Evolutionary conservation across 2,113 vertebrate species (phyloP), one percentile per base, ranked within the genome.

Genomic region (Bostrychus sinensis): DNA sequence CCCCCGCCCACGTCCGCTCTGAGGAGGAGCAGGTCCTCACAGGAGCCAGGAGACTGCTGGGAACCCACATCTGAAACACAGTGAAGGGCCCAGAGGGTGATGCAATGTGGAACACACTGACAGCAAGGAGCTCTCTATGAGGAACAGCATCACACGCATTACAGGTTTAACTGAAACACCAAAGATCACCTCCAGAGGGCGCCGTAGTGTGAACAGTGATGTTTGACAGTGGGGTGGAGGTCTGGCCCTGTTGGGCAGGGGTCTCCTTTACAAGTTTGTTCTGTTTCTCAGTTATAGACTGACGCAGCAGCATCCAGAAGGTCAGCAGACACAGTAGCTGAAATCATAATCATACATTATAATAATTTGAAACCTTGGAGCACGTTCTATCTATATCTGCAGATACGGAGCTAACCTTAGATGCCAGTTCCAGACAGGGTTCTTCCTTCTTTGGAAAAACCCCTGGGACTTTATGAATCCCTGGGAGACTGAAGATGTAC

Each of bases 271-370:
- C 11, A 13, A 5, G 57, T 12, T 54, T 92, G 82, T 69, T 93
- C 87, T 77, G 94, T 92, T 81, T 93, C 88, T 98, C 96, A 5
- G 94, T 97, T 43, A 96, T 88, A 1, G 95, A 90, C 81, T 98
- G 96, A 81, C 95, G 93, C 70, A 98, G 87, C 75, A 98, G 90
- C 53, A 98, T 90, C 96, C 96, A 98, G 82, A 98, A 98, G 36
- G 93, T 96, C 86, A 96, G 16, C 13, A 58, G 11, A 1, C 22
- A 30, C n/a, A 69, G 12, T n/a, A 56, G 4, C 45, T 48, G 22
- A 11, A 6, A 5, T 46, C 43, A 46, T 10, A 46, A n/a, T n/a
- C 9, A 46, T 7, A 34, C 32, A 34, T 34, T 34, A 10, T 5
- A 7, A 7, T 10, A 7, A 34, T 34, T 34, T 7, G 5, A 10